Percentiles rank a stretch among this genome's conserved stretches.
These are phyloP conservation scores for Subacronicta megacephala DNA, from an alignment of 2,888 invertebrate genomes.

Conservation along the genomic window DNA sequence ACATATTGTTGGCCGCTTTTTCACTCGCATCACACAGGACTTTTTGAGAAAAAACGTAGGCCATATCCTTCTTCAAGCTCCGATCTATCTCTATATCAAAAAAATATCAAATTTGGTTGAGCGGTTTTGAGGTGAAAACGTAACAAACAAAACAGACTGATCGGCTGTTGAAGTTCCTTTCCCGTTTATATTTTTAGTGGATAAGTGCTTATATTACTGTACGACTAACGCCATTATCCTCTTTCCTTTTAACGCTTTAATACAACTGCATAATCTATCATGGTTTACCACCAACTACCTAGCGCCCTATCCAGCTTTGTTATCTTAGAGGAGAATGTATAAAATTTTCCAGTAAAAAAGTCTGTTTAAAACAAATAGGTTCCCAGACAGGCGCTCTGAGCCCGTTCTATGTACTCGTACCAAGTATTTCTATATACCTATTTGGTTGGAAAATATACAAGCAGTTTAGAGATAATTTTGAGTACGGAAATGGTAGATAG, in stretches of 20 bases:
- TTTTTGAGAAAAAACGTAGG: too few relatives aligned
- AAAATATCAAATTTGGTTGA: too few relatives aligned
- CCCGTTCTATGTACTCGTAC: constrained; percentile 27
- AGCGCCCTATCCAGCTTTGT: constrained; percentile 12
- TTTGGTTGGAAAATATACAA: constrained; percentile 20
- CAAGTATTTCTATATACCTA: constrained; percentile 31
- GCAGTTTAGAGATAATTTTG: constrained; percentile 34
- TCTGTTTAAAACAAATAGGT: constrained; percentile 59
- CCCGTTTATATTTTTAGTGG: too few relatives aligned
- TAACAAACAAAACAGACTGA: too few relatives aligned
- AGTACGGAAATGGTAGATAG: background rate
- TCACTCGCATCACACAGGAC: too few relatives aligned
- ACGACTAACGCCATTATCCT: background rate
- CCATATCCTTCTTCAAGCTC: too few relatives aligned
- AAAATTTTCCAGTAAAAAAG: constrained; percentile 52
- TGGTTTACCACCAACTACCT: constrained; percentile 14
- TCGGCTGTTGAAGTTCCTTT: too few relatives aligned
- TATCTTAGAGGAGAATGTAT: constrained; percentile 42
- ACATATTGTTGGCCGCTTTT: too few relatives aligned
- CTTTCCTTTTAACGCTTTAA: constrained; percentile 16
- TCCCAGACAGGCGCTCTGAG: constrained; percentile 47
- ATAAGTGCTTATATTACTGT: too few relatives aligned
- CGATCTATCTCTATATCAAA: too few relatives aligned
- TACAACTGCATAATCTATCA: constrained; percentile 38
- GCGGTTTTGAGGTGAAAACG: too few relatives aligned